phyloP scores from a whole-genome alignment of 1,140 invertebrate species.

The Pachyrhynchus sulphureomaculatus region DNA sequence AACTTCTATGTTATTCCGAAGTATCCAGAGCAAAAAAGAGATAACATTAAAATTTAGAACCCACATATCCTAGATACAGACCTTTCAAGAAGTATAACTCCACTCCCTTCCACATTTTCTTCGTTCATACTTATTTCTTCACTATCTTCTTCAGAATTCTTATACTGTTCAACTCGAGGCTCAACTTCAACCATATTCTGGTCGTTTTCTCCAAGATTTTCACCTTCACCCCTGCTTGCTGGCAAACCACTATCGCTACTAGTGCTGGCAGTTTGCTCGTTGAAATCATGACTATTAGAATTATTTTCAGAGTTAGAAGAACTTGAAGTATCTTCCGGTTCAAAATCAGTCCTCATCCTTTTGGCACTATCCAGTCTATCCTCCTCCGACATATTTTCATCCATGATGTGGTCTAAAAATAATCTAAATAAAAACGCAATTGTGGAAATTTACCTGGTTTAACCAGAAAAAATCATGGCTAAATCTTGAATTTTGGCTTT shows the following conservation, averaged over 20 bases:
- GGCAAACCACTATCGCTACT: conserved; percentile 38
- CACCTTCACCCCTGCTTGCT: conserved; percentile 24
- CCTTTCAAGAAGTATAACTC: too few species aligned
- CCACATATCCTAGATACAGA: too few species aligned
- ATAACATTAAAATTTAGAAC: too few species aligned
- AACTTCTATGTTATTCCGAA: too few species aligned
- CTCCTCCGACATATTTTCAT: conserved; percentile 42
- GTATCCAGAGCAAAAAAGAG: too few species aligned
- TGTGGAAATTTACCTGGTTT: background rate
- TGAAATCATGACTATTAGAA: conserved; percentile 9
- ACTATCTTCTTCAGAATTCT: too few species aligned
- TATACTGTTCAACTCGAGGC: too few species aligned
- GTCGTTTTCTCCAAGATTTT: too few species aligned
- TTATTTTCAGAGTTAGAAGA: conserved; percentile 34
- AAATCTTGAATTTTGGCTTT: background rate
- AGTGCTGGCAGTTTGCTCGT: conserved; percentile 31
- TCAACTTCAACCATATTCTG: too few species aligned
- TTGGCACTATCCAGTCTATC: conserved; percentile 37
- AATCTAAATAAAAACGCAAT: conserved; percentile 28
- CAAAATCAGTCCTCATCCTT: conserved; percentile 41
- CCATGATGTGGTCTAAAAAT: conserved; percentile 48
- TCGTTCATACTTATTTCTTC: too few species aligned
- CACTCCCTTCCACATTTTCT: too few species aligned
- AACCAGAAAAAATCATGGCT: background rate
- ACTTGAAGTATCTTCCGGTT: conserved; percentile 32